phyloP scores from a whole-genome alignment of 2,797 vertebrate genomes.

The Sciurus vulgaris region DNA sequence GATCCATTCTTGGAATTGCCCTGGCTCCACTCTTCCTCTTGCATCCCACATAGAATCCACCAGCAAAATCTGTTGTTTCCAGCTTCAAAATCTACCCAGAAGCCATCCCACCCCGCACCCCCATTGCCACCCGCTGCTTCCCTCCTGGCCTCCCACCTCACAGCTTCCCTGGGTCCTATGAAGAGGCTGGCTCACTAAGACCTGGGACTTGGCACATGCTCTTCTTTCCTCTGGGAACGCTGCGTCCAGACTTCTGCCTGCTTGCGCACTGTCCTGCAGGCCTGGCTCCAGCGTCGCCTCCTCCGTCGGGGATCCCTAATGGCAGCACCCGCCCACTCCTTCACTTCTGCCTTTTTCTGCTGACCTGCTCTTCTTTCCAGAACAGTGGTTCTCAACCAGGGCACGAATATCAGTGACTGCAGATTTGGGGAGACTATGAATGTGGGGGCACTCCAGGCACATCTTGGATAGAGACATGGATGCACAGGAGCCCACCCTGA shows the following conservation, averaged over 20 bases:
- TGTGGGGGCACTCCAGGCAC: neutral
- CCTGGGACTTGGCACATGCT: neutral
- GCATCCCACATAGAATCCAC: neutral
- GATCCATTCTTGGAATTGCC: neutral
- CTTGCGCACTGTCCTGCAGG: neutral
- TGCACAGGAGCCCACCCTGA: neutral
- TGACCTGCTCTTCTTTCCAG: neutral
- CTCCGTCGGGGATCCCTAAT: neutral
- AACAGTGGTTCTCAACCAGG: neutral
- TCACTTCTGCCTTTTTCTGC: neutral
- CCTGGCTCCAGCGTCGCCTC: neutral
- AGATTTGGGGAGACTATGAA: neutral
- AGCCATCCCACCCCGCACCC: neutral
- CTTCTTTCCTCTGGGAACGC: neutral
- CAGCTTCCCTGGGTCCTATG: fast-evolving
- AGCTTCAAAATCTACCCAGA: neutral
- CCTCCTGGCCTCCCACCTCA: neutral
- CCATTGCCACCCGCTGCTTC: too few species aligned
- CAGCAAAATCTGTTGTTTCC: neutral
- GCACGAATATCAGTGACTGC: neutral
- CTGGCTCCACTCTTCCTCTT: neutral
- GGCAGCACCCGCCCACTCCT: too few species aligned
- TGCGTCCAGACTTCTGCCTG: neutral
- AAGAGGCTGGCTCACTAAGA: neutral
- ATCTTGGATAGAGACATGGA: neutral